phyloP scores from a whole-genome alignment of 2,113 vertebrate species.

The Nasalis larvatus region DNA sequence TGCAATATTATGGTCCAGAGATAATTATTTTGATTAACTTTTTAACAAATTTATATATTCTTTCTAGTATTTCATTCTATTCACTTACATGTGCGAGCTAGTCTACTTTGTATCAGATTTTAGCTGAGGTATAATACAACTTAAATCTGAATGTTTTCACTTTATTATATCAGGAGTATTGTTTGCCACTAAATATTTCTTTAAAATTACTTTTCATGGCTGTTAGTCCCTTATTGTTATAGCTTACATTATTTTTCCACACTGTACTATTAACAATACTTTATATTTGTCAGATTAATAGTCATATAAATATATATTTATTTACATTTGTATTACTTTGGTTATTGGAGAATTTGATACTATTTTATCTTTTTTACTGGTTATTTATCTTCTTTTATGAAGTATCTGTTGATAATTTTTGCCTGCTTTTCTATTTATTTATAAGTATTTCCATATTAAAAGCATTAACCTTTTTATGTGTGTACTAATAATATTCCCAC shows the following conservation, averaged over 20 bases:
- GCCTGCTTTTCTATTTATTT: background rate
- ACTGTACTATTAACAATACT: background rate
- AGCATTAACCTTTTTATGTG: background rate
- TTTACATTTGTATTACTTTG: background rate
- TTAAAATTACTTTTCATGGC: background rate
- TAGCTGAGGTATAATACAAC: background rate
- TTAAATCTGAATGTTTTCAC: constrained; percentile 13
- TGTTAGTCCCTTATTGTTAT: background rate
- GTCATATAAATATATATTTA: background rate
- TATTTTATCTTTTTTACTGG: background rate
- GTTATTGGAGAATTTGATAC: background rate
- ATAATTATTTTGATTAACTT: background rate
- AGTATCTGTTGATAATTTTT: background rate
- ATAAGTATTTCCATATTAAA: background rate
- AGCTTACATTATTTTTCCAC: background rate
- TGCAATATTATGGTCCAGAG: background rate
- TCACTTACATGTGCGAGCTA: background rate
- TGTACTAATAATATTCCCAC: background rate
- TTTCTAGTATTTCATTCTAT: background rate
- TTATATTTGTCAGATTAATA: background rate
- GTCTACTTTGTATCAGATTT: constrained; percentile 25
- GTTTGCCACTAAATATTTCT: constrained; percentile 6
- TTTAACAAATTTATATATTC: background rate
- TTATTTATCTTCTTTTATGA: background rate
- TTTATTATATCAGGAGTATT: background rate